Evolutionary conservation across 2,888 invertebrate species (phyloP).

Genomic region (Clanis bilineata): DNA sequence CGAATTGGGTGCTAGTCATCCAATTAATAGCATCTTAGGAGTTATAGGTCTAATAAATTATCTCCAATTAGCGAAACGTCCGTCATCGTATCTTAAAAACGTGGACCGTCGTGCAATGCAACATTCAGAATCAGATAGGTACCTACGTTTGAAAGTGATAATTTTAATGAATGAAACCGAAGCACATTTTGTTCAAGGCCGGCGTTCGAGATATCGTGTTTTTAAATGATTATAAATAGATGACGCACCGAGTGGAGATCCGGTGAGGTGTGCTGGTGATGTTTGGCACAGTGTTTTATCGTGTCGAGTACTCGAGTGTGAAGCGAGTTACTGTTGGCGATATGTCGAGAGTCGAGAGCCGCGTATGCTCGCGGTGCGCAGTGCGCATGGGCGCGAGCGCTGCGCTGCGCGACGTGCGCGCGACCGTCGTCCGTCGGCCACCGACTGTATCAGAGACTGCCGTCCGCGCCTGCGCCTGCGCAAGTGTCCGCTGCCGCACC

Average conservation of each 20-base stretch:
- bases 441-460: constrained; percentile 59
- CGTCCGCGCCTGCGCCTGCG: constrained; percentile 23
- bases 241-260: constrained; percentile 66
- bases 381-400: background rate
- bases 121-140: no score
- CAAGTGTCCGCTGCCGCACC: background rate
- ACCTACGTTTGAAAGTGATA: constrained; percentile 42
- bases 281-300: constrained; percentile 25
- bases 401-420: constrained; percentile 56
- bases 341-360: no score
- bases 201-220: constrained; percentile 40
- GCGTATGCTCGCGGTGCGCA: constrained; percentile 44
- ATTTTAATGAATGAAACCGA: constrained; percentile 59
- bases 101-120: constrained; percentile 35
- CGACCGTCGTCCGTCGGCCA: constrained; percentile 39
- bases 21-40: constrained; percentile 47
- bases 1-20: constrained; percentile 49
- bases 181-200: constrained; percentile 58
- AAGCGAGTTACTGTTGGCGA: constrained; percentile 45
- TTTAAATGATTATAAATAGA: constrained; percentile 53
- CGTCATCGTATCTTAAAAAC: constrained; percentile 39
- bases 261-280: constrained; percentile 45
- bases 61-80: constrained; percentile 52
- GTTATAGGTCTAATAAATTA: constrained; percentile 51
- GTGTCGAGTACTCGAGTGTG: constrained; percentile 19